phyloP scores from a whole-genome alignment of 2,888 invertebrate species.

The Xestia c-nigrum region DNA sequence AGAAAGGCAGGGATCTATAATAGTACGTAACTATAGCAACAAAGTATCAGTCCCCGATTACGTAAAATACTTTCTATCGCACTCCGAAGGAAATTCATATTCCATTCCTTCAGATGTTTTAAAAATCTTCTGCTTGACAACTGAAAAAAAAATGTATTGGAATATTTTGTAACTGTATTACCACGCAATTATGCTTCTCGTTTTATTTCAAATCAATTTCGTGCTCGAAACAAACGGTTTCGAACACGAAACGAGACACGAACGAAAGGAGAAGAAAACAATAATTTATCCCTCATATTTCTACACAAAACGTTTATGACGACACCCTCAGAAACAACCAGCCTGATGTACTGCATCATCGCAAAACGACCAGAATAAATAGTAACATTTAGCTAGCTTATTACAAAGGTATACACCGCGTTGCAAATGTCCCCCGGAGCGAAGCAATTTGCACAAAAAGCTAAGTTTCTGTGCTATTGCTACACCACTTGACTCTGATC shows the following conservation, averaged over 20 bases:
- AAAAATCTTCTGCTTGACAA: not conserved
- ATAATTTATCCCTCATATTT: not conserved
- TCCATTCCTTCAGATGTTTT: not conserved
- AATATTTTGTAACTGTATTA: not conserved
- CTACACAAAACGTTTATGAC: slow-evolving; percentile 25
- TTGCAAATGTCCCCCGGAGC: slow-evolving; percentile 62
- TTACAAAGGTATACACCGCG: slow-evolving; percentile 58
- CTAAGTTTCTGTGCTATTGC: slow-evolving; percentile 53
- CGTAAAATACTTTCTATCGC: not conserved
- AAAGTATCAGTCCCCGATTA: not conserved
- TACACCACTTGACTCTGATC: slow-evolving; percentile 47
- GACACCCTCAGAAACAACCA: slow-evolving; percentile 16
- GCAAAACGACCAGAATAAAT: slow-evolving; percentile 55
- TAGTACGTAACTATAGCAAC: not conserved
- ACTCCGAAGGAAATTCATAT: not conserved
- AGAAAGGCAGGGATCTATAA: not conserved
- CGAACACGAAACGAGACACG: no score
- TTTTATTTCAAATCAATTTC: not conserved
- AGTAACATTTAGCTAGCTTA: slow-evolving; percentile 60
- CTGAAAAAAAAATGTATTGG: not conserved
- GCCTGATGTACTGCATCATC: slow-evolving; percentile 37
- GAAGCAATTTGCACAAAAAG: slow-evolving; percentile 68
- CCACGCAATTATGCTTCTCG: not conserved
- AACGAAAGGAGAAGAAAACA: not conserved
- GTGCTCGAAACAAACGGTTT: not conserved